Percentiles rank a stretch among this genome's conserved stretches.
These are phyloP conservation scores for Ostrea edulis DNA, from an alignment of 1,140 invertebrate genomes.

Conservation along the genomic window DNA sequence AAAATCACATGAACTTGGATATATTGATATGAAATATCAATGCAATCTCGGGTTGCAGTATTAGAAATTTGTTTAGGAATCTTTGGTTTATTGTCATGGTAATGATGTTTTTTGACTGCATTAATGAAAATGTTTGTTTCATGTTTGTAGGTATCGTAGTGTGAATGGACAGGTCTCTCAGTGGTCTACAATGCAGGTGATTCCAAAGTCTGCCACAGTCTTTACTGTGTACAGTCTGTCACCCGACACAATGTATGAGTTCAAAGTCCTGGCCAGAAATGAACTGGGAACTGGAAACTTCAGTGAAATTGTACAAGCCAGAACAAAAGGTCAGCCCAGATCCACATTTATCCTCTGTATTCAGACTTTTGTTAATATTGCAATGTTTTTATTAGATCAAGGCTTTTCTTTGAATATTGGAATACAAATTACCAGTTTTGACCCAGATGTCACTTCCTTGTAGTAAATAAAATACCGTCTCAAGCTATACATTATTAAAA, in stretches of 20 bases:
- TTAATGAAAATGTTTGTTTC: background rate
- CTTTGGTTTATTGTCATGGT: background rate
- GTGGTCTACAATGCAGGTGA: conserved; percentile 73
- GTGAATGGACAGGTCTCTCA: conserved; percentile 54
- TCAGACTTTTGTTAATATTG: background rate
- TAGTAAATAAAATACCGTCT: background rate
- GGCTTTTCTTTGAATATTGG: too few species aligned
- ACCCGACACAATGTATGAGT: conserved; percentile 95
- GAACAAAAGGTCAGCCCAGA: conserved; percentile 89
- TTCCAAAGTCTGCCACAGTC: conserved; percentile 88
- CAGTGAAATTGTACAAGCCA: conserved; percentile 93
- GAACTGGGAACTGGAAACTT: conserved; percentile 95
- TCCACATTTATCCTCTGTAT: background rate
- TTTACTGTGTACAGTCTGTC: conserved; percentile 94
- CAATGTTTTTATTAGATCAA: too few species aligned
- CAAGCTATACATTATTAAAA: background rate
- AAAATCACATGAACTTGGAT: background rate
- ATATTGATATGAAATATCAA: background rate
- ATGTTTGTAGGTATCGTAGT: conserved; percentile 66
- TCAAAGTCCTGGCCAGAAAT: conserved; percentile 97
- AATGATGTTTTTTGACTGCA: background rate
- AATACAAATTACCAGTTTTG: too few species aligned
- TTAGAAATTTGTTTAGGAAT: background rate
- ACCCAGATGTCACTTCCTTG: background rate
- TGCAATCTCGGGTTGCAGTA: background rate